phyloP scores from a whole-genome alignment of 2,888 invertebrate genomes.

The Silvanus unidentatus region DNA sequence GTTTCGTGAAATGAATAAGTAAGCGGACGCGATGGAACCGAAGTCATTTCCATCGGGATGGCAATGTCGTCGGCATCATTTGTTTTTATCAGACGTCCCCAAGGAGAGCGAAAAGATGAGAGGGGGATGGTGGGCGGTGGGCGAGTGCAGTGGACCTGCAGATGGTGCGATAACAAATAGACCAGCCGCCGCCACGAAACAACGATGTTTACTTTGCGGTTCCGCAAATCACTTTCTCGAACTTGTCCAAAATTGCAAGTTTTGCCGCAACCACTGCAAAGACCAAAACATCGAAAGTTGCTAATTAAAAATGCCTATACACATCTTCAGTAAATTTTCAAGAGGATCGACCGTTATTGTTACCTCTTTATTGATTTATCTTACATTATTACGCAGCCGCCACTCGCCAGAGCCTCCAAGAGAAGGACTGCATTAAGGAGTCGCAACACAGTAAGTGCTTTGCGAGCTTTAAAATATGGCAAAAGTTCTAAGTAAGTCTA shows the following conservation, averaged over 20 bases:
- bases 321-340: no score
- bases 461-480: conserved; percentile 41
- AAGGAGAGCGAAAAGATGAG: no score
- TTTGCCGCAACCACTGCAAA: no score
- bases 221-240: no score
- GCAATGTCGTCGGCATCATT: conserved; percentile 36
- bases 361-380: conserved; percentile 30
- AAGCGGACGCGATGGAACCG: conserved; percentile 44
- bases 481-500: conserved; percentile 42
- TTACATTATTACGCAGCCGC: conserved; percentile 27
- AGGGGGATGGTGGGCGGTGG: no score
- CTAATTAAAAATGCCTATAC: no score
- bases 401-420: no score
- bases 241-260: no score
- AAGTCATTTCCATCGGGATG: conserved; percentile 44
- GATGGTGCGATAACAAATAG: conserved; percentile 35
- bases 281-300: no score
- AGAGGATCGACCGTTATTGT: conserved; percentile 6
- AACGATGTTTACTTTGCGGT: conserved; percentile 24
- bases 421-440: conserved; percentile 31
- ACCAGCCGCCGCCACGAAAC: conserved; percentile 9
- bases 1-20: conserved; percentile 49
- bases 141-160: conserved; percentile 15
- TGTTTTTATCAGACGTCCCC: conserved; percentile 20
- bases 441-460: conserved; percentile 25